Evolutionary conservation across 2,113 vertebrate genomes (phyloP).

Genomic region (Sardina pilchardus): DNA sequence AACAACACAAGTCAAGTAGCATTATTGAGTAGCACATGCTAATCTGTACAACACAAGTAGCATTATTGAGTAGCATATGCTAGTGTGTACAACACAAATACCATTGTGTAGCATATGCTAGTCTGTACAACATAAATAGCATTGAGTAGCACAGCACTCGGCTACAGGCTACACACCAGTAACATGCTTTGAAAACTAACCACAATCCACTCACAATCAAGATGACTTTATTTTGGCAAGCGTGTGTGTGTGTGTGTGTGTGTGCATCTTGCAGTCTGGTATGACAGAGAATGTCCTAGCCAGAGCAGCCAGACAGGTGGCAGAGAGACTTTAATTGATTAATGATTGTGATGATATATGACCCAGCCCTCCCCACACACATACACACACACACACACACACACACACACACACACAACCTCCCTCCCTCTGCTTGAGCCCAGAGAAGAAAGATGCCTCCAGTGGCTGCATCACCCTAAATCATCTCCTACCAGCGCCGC

Average conservation of each 20-base stretch:
- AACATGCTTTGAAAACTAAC: background rate
- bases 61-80: no score
- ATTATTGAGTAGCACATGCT: background rate
- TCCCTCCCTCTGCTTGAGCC: slow-evolving; percentile 50
- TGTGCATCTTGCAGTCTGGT: slow-evolving; percentile 65
- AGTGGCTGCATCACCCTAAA: slow-evolving; percentile 69
- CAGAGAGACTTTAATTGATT: slow-evolving; percentile 73
- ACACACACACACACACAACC: background rate
- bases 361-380: slow-evolving; percentile 19
- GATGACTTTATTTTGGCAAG: background rate
- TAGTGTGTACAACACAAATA: no score
- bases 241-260: background rate
- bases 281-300: slow-evolving; percentile 70
- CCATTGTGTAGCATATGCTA: no score
- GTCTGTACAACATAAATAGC: no score
- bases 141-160: background rate
- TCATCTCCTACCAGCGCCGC: slow-evolving; percentile 77
- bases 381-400: background rate
- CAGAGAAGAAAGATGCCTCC: slow-evolving; percentile 54
- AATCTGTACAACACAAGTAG: no score
- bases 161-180: background rate
- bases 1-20: no score
- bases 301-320: slow-evolving; percentile 70
- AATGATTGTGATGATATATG: slow-evolving; percentile 75
- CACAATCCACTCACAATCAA: background rate